Base-by-base conservation (phyloP, 2,113 vertebrate species). In the Guaruba guarouba region DNA sequence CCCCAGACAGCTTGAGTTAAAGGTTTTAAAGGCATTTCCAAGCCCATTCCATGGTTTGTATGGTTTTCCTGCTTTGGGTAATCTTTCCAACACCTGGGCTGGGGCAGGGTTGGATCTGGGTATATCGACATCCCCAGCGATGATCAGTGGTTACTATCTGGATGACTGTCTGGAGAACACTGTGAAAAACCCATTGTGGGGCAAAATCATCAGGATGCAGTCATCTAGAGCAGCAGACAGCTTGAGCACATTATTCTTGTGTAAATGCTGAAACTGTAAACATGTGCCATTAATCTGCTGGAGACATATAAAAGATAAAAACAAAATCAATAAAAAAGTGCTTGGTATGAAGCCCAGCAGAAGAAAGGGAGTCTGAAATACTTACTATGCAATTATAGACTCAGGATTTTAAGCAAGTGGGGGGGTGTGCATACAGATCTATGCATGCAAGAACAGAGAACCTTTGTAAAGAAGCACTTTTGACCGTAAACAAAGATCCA, bases 381-480 rank as follows among this genome's bases (percentile, higher is more conserved):
- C 80, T 55, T 27, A 18, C 51, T 5, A 0, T 55, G 35, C 33
- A 82, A 93, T 92, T 94, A 94, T 49, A 89, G 41, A 61, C 57
- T 91, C 57, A 55, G 74, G 88, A 91, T 95, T 91, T 91, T 91
- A 61, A 95, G 76, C n/a, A 55, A 73, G 71, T 44, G 74, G 81
- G 63, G 77, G 46, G 19, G 44, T 68, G 79, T 66, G 48, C 68
- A 44, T 9, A 29, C 11, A 79, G 19, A 48, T 73, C 63, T 84
- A 29, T 86, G 82, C 31, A 54, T n/a, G 43, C 8, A 3, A 1
- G 14, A 89, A 90, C 41, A 90, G 57, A 87, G 43, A 67, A 83
- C 68, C 13, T 75, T 35, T 57, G 31, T 48, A 73, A 71, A 86
- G 78, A 51, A 86, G 6, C 8, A 37, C 48, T 69, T 96, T 52